Evolutionary conservation across 2,888 invertebrate genomes (phyloP).

Genomic region (Hemaris fuciformis): DNA sequence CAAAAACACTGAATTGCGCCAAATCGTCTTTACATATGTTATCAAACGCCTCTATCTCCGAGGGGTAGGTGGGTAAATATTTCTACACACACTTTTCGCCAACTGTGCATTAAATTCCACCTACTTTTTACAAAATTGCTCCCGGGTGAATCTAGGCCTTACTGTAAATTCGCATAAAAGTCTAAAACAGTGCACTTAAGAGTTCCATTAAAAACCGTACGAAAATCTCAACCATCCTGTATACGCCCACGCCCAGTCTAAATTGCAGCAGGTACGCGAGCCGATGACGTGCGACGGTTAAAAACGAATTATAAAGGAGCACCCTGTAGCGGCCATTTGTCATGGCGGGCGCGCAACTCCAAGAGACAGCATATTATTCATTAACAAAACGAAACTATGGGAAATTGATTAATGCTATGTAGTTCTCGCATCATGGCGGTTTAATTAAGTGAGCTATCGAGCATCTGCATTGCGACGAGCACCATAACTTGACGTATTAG

Average conservation of each 20-base stretch:
- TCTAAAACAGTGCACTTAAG: not conserved
- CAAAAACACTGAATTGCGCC: too few relatives aligned
- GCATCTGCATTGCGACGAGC: not conserved
- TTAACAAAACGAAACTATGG: not conserved
- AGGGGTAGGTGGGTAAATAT: too few relatives aligned
- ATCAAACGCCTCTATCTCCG: too few relatives aligned
- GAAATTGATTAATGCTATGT: not conserved
- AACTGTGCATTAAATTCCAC: too few relatives aligned
- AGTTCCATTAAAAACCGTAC: not conserved
- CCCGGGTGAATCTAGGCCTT: too few relatives aligned
- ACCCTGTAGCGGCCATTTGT: conserved; percentile 70
- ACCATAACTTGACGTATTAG: too few relatives aligned
- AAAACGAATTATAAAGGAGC: conserved; percentile 75
- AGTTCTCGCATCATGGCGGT: not conserved
- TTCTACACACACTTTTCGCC: too few relatives aligned
- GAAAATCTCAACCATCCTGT: conserved; percentile 31
- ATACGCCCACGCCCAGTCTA: conserved; percentile 23
- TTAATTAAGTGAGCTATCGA: not conserved
- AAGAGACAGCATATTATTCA: conserved; percentile 38
- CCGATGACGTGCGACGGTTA: conserved; percentile 73
- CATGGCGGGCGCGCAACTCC: conserved; percentile 35
- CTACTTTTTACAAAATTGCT: too few relatives aligned
- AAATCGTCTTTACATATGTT: too few relatives aligned
- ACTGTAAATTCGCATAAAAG: too few relatives aligned
- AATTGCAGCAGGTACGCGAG: conserved; percentile 45